These are phyloP conservation scores for Neria commutata DNA, from an alignment of 2,888 invertebrate species.

Conservation along the genomic window DNA sequence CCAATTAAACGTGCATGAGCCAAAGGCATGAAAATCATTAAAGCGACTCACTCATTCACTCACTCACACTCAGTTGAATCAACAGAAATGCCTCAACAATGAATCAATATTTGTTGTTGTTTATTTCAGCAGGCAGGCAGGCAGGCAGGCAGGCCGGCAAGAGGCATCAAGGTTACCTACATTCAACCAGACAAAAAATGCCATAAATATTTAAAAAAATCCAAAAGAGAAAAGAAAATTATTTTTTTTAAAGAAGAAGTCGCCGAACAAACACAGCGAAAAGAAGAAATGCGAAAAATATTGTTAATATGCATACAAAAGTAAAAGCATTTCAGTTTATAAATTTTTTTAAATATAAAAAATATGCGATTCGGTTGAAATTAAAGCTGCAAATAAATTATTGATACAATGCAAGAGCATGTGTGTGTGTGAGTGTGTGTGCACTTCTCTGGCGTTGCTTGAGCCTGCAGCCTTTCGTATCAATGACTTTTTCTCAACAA, in stretches of 20 bases:
- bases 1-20: constrained; percentile 12
- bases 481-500: too few species aligned
- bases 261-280: not conserved
- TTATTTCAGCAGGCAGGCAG: constrained; percentile 13
- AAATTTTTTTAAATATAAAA: constrained; percentile 4
- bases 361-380: too few species aligned
- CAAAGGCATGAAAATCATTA: too few species aligned
- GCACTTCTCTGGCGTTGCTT: too few species aligned
- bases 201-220: not conserved
- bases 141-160: too few species aligned
- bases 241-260: not conserved
- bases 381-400: too few species aligned
- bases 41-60: too few species aligned
- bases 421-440: too few species aligned
- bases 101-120: constrained; percentile 4
- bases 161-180: constrained; percentile 22
- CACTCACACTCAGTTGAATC: too few species aligned
- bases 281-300: not conserved
- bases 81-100: constrained; percentile 2
- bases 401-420: too few species aligned
- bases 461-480: too few species aligned
- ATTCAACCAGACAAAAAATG: constrained; percentile 1
- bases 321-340: constrained; percentile 6
- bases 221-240: not conserved
- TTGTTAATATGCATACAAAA: constrained; percentile 11